Evolutionary conservation across 2,113 vertebrate species (phyloP), one percentile per base, ranked within the genome.

Genomic region (Phyllopteryx taeniolatus): DNA sequence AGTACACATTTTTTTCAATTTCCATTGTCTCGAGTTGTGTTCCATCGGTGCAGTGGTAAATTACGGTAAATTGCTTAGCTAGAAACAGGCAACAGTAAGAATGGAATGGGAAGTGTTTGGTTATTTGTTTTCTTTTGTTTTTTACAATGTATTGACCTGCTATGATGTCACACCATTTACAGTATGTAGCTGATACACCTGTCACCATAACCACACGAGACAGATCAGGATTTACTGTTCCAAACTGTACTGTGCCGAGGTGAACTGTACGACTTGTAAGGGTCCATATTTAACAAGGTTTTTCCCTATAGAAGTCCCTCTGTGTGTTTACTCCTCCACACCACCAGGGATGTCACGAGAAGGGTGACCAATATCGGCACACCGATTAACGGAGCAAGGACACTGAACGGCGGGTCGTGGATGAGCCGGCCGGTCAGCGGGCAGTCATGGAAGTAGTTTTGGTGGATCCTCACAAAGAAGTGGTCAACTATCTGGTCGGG

Each of bases 291-390:
- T 8, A 42, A 9, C 39, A 15, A 66, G 7, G 22, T 14, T 22
- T 47, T 13, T 27, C 4, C 13, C 49, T 86, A 93, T 53, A 96
- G 86, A 1, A 96, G 85, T 51, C 94, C 94, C 75, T 96, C 93
- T 0, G 92, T 92, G 79, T 79, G 91, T 77, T 96, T 95, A 88
- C 95, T 96, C 73, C 93, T 89, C 95, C 96, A 98, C 76, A 95
- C 95, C 74, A 97, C 95, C 42, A 97, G 85, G 0, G 85, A 91
- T 0, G 95, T 96, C 92, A 96, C 88, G 3, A 97, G 91, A 75
- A 98, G 87, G 0, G 95, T 96, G 84, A 95, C 70, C 1, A 95
- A 78, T n/a, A 96, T 64, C 0, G 96, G 96, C 70, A 94, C 83
- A 3, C 89, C 78, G 6, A 97, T 93, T 86, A 98, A 95, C 8